Evolutionary conservation across 2,113 vertebrate species (phyloP).

Genomic region (pig (Sus scrofa)): T2T-Sscrofa CM000829.6:49230001-49230500

Average conservation of each 20-base stretch:
- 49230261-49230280: not conserved
- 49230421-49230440: conserved; percentile 25
- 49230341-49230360: not conserved
- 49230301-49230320: not conserved
- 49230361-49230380: not conserved
- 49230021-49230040: not conserved
- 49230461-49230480: not conserved
- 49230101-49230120: not conserved
- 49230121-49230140: not conserved
- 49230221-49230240: not conserved
- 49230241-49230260: not conserved
- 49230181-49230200: not conserved
- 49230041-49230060: not conserved
- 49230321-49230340: not conserved
- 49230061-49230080: not conserved
- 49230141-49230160: not conserved
- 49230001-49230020: not conserved
- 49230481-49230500: not conserved
- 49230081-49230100: not conserved
- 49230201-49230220: not conserved
- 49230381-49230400: not conserved
- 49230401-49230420: not conserved
- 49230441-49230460: conserved; percentile 14
- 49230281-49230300: not conserved
- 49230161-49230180: not conserved